A percentile compares a stretch with the other conserved stretches of the same genome.
Conservation (phyloP, 2,888 invertebrate genomes). For the Argyresthia albistria region DNA sequence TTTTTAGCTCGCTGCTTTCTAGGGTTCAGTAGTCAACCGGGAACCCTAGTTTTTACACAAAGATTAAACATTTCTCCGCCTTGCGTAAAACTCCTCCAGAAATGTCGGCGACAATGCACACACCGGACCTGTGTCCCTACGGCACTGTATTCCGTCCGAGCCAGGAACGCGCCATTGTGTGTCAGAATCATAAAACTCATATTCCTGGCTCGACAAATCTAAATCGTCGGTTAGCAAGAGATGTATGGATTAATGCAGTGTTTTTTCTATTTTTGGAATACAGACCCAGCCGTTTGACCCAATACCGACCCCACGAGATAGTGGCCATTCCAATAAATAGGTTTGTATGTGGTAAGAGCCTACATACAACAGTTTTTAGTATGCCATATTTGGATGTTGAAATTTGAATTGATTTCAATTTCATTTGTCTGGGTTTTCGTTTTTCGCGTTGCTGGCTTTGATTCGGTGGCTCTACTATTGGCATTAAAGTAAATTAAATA, state of each 20-base stretch:
- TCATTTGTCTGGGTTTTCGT: background rate
- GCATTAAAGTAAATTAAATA: background rate
- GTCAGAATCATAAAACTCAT: too few species aligned
- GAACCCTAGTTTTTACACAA: too few species aligned
- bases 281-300: conserved; percentile 51
- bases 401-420: background rate
- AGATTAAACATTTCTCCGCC: too few species aligned
- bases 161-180: too few species aligned
- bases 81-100: too few species aligned
- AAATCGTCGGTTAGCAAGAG: background rate
- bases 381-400: background rate
- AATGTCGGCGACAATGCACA: too few species aligned
- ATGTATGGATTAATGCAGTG: conserved; percentile 38
- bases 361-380: conserved; percentile 47
- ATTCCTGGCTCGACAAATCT: background rate
- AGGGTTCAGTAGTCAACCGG: too few species aligned
- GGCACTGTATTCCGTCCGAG: too few species aligned
- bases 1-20: too few species aligned
- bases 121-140: too few species aligned
- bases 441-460: background rate
- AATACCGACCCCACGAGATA: conserved; percentile 30
- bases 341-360: conserved; percentile 73
- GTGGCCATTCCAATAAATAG: conserved; percentile 42
- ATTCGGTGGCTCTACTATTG: too few species aligned
- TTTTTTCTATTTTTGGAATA: conserved; percentile 31